Evolutionary conservation across 2,113 vertebrate genomes (phyloP).

Genomic region (Rhagologus leucostigma): DNA sequence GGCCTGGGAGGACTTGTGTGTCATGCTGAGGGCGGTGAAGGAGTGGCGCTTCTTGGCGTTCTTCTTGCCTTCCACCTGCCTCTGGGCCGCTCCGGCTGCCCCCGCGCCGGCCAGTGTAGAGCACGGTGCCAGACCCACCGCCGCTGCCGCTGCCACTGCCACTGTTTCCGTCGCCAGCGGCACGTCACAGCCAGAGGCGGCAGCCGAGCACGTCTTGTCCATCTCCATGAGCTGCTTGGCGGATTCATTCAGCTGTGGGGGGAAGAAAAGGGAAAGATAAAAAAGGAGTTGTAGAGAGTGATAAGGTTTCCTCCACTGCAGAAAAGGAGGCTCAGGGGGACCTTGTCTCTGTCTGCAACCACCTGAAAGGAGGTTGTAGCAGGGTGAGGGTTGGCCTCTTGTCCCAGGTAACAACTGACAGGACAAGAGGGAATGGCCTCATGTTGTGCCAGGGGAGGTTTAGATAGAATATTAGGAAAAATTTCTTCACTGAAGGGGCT

Average conservation of each 20-base stretch:
- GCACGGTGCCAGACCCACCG: neutral
- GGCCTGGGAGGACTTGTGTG: constrained; percentile 87
- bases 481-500: neutral
- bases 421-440: neutral
- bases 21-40: constrained; percentile 92
- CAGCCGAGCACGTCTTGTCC: constrained; percentile 80
- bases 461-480: neutral
- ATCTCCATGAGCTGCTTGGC: constrained; percentile 97
- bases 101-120: constrained; percentile 71
- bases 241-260: constrained; percentile 87
- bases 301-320: neutral
- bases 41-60: constrained; percentile 97
- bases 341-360: neutral
- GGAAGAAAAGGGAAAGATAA: neutral
- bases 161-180: neutral
- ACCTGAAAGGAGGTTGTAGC: neutral
- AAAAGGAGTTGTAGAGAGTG: neutral
- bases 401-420: no score
- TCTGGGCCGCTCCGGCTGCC: constrained; percentile 75
- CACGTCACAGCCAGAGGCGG: constrained; percentile 73
- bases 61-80: constrained; percentile 89
- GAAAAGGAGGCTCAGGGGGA: neutral
- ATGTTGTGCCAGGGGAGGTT: neutral
- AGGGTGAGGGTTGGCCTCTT: neutral
- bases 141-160: neutral